Base-by-base conservation (phyloP, 2,888 invertebrate species). In the Drosophila infuscata region DNA sequence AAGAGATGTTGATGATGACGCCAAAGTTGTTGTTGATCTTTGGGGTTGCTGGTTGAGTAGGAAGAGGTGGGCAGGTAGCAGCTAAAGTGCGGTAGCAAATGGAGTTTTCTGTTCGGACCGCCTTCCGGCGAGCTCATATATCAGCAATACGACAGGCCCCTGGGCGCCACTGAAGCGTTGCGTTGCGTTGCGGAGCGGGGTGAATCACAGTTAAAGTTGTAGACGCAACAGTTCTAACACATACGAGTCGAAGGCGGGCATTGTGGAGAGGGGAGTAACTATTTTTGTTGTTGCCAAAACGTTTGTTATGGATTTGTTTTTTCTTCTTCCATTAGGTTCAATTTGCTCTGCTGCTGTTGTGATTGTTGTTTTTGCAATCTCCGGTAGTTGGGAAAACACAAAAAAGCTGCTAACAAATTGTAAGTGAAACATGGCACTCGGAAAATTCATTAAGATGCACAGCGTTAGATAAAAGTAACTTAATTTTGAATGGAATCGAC, bases 321-420 rank as follows among this genome's bases (percentile, higher is more conserved):
- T 78, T 20, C 69, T 54, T 81, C 76, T 76, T 82, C 70, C 73
- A 82, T 82, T 83, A 83, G 79, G 72, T 83, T 81, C 76, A 77
- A 83, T 79, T 82, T 74, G 57, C 64, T 70, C 61, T 64, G 63
- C 56, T 71, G 49, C 36, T 52, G 61, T 29, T 67, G 7, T 17
- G 41, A 57, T 32, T 68, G 53, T 60, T 64, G 57, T 64, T 68
- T 79, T 75, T 87, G 90, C 86, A 91, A 91, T 91, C 84, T 88
- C 81, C 89, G 83, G 83, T 81, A 68, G 82, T 73, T 82, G 82
- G 68, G 86, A 79, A 89, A 87, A 79, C 77, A 75, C 43, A 68
- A 32, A 88, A 88, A 83, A 85, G 61, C 82, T 75, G 87, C 79
- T 86, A 90, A 88, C 88, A 90, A 90, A 90, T 88, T 90, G 88